A percentile compares a stretch with the other conserved stretches of the same genome.
Evolutionary conservation across 2,113 vertebrate genomes (phyloP).

Genomic region (Eudyptes chrysolophus): DNA sequence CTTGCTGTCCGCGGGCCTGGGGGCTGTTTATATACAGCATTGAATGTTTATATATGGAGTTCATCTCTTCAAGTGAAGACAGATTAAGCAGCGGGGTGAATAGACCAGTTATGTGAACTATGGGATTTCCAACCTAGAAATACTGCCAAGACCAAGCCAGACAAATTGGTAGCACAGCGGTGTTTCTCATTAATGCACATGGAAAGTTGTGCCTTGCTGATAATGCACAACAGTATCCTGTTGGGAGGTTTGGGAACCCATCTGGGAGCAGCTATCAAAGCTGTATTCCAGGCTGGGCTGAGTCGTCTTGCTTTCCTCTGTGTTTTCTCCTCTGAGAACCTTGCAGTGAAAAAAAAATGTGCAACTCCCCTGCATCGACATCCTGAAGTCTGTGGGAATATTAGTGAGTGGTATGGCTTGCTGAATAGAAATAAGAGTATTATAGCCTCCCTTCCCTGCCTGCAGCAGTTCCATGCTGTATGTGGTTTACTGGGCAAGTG

Average conservation of each 20-base stretch:
- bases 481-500: slow-evolving; percentile 1
- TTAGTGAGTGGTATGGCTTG: background rate
- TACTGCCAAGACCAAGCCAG: slow-evolving; percentile 56
- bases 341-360: background rate
- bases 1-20: background rate
- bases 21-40: slow-evolving; percentile 31
- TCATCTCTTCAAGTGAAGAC: slow-evolving; percentile 66
- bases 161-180: slow-evolving; percentile 68
- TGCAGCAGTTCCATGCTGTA: background rate
- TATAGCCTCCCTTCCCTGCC: background rate
- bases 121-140: slow-evolving; percentile 54
- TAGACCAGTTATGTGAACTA: slow-evolving; percentile 55
- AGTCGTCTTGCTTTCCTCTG: background rate
- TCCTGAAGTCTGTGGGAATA: background rate
- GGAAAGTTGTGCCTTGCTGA: slow-evolving; percentile 57
- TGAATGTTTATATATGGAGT: slow-evolving; percentile 38
- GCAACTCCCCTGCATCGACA: background rate
- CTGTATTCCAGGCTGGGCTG: background rate
- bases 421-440: background rate
- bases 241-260: slow-evolving; percentile 38
- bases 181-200: slow-evolving; percentile 63
- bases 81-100: slow-evolving; percentile 62
- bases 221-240: slow-evolving; percentile 53
- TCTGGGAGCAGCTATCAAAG: slow-evolving; percentile 15
- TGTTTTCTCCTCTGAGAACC: background rate